Base-by-base conservation (phyloP, 2,113 vertebrate species). In the Xiphophorus maculatus region DNA sequence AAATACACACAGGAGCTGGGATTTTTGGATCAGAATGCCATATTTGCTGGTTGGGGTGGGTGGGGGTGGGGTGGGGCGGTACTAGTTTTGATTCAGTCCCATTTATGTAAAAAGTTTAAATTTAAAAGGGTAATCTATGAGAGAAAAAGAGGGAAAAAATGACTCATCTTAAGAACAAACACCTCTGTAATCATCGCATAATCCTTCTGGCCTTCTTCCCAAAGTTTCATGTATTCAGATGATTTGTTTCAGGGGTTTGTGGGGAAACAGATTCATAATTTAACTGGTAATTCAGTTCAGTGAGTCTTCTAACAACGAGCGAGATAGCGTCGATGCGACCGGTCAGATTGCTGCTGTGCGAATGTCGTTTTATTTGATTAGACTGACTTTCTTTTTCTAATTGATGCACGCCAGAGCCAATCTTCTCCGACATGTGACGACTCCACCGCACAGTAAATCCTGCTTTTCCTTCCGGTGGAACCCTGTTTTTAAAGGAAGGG, bases 1-100 rank as follows among this genome's bases (percentile, higher is more conserved):
- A 87, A 87, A 89, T 67, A 86, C 91, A 92, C 69, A 84, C 82
- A 79, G 88, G 90, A 88, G 91, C 82, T 84, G 92, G 95, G 90
- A 92, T 91, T 93, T 27, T 94, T 92, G 91, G 92, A 94, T 93
- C 94, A 94, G 92, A 86, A 94, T 91, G 94, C 94, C 94, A 91
- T 93, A 93, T 95, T 93, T 88, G 60, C 92, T 93, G 95, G 81
- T 80, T 74, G 70, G 74, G 94, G 33, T 35, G 72, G 76, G 77
- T 60, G 85, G 76, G 32, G 82, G 82, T 76, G 68, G 74, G 74
- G 54, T 7, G 33, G 72, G 76, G 77, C 54, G 87, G 76, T 77
- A 80, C 73, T 95, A 93, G 93, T 95, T 95, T 95, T 96, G 94
- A 96, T 95, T 95, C 93, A 83, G 79, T 95, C 94, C 86, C 77